Evolutionary conservation across 2,797 vertebrate genomes (phyloP).

Genomic region (Gadopsis bispinosus): DNA sequence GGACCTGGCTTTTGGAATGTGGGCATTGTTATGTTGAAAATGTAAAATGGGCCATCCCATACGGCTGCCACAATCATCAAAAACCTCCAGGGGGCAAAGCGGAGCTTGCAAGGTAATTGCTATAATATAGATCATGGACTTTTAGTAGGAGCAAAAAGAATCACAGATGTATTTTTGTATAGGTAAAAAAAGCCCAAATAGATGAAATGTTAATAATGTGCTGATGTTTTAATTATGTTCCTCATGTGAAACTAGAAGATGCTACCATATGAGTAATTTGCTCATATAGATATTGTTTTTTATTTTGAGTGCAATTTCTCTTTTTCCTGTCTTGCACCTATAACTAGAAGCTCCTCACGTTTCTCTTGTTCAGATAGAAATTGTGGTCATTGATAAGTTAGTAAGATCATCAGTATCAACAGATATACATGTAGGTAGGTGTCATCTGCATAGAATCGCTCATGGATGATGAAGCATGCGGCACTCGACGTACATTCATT

Average conservation of each 20-base stretch:
- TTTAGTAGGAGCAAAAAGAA: not conserved
- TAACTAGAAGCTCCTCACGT: too few relatives aligned
- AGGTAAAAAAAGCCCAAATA: not conserved
- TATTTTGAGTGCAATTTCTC: too few relatives aligned
- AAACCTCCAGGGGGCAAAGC: not conserved
- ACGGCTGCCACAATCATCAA: not conserved
- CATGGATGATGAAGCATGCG: not conserved
- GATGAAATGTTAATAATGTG: too few relatives aligned
- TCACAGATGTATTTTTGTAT: not conserved
- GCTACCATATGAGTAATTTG: not conserved
- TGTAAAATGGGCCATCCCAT: too few relatives aligned
- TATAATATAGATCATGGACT: not conserved
- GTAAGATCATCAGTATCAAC: not conserved
- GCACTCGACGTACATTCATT: rapidly evolving
- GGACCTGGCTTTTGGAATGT: not conserved
- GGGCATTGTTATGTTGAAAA: not conserved
- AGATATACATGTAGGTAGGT: not conserved
- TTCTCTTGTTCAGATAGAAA: not conserved
- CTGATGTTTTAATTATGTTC: too few relatives aligned
- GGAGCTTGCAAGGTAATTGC: not conserved
- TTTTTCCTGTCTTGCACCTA: not conserved
- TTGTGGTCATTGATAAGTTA: not conserved
- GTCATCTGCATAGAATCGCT: not conserved
- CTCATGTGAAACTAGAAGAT: too few relatives aligned
- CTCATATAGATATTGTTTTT: not conserved